A percentile compares a stretch with the other conserved stretches of the same genome.
Evolutionary conservation across 2,888 invertebrate genomes (phyloP).

Genomic region (Orchesella flavescens): DNA sequence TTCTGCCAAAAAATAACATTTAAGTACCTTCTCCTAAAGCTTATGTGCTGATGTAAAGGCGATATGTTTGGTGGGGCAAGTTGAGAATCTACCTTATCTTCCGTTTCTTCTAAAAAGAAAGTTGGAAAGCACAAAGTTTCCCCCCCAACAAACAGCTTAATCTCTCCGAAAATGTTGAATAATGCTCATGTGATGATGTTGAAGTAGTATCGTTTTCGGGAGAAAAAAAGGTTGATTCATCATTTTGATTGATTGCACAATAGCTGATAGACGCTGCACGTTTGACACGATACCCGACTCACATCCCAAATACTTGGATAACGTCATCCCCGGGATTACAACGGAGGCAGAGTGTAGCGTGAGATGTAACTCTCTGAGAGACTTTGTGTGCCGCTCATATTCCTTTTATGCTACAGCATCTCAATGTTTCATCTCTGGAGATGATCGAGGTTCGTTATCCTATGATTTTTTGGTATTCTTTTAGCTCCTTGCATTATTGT

Average conservation of each 20-base stretch:
- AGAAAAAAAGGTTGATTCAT: slow-evolving; percentile 45
- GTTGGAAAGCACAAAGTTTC: neutral
- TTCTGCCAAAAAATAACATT: neutral
- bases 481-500: neutral
- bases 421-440: slow-evolving; percentile 75
- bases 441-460: slow-evolving; percentile 73
- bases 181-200: slow-evolving; percentile 12
- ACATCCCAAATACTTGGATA: slow-evolving; percentile 74
- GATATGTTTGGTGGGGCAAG: neutral
- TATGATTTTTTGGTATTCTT: neutral
- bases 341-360: slow-evolving; percentile 74
- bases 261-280: slow-evolving; percentile 73
- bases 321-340: slow-evolving; percentile 73
- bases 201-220: slow-evolving; percentile 12
- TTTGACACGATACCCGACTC: slow-evolving; percentile 73
- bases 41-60: no score
- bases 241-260: slow-evolving; percentile 60
- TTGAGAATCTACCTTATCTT: neutral
- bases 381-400: slow-evolving; percentile 75
- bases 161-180: neutral
- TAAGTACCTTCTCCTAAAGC: no score
- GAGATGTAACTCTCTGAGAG: slow-evolving; percentile 74
- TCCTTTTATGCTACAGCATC: slow-evolving; percentile 74
- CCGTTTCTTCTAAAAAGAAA: neutral
- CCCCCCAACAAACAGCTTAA: neutral